A percentile compares a stretch with the other conserved stretches of the same genome.
phyloP scores from a whole-genome alignment of 2,888 invertebrate genomes.

The Antheraea yamamai region DNA sequence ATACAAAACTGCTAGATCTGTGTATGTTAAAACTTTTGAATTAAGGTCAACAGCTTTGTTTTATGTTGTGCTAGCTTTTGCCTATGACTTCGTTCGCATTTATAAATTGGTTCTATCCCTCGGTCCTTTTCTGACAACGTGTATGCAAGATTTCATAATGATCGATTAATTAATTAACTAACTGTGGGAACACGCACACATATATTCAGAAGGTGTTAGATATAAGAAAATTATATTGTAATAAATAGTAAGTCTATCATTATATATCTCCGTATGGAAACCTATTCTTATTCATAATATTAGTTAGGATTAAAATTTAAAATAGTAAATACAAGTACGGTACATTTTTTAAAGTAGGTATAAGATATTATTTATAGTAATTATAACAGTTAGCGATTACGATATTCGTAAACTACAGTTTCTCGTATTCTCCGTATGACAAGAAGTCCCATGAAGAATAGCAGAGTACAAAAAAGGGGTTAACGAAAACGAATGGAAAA shows the following conservation, averaged over 20 bases:
- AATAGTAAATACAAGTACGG: neutral
- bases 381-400: too few species aligned
- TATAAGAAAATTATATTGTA: too few species aligned
- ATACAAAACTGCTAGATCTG: conserved; percentile 3
- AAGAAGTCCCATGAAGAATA: neutral
- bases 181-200: too few species aligned
- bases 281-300: too few species aligned
- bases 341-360: neutral
- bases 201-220: too few species aligned
- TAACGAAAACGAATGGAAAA: conserved; percentile 32
- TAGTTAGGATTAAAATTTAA: neutral
- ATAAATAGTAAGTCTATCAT: too few species aligned
- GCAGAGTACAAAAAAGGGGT: neutral
- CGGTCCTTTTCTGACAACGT: too few species aligned
- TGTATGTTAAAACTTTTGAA: conserved; percentile 8
- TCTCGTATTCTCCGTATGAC: neutral
- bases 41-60: neutral
- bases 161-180: too few species aligned
- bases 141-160: too few species aligned
- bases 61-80: neutral
- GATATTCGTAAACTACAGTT: neutral
- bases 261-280: too few species aligned
- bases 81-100: too few species aligned
- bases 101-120: too few species aligned
- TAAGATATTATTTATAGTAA: neutral